Evolutionary conservation across 2,888 invertebrate genomes (phyloP), one percentile per base, ranked within the genome.

Genomic region (Colletes collaris): DNA sequence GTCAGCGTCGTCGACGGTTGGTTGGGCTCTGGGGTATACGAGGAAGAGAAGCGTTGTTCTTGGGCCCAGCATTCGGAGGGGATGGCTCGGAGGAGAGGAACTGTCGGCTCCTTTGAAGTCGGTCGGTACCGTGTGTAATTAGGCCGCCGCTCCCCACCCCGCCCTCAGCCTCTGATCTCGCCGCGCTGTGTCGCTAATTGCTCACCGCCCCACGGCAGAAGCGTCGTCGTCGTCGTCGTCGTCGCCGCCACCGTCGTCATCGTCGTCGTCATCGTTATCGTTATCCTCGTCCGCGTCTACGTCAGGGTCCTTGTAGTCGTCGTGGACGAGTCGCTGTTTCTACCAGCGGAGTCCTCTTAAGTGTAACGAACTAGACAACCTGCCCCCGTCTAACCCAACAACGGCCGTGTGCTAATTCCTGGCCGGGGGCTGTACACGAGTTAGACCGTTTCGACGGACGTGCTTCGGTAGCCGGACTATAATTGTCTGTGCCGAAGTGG

Each of bases 151-250:
- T 89, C 90, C 91, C 91, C 91, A 90, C 91, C 89, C 89, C 89
- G 89, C 89, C 90, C 90, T 87, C 87, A 83, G 90, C 86, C 91
- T 91, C 91, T 91, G 91, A 91, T 91, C 91, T 91, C 85, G 91
- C 91, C 91, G 91, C 91, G 90, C 91, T 90, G 90, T 91, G 91
- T 91, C 91, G 91, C 91, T 91, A 91, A 91, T 91, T 91, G 91
- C 91, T 91, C 91, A 88, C 90, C 91, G 91, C 91, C 91, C 91
- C 91, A 90, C 90, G 90, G 90, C 91, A 88, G 87, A 87, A 89
- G 85, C 87, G 80, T 80, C 88, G 83, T 80, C 85, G 87, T 72
- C 86, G 72, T 66, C 81, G 72, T 73, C 74, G 72, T 80, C 81
- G 66, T 63, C 81, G 58, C 62, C 62, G 10, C 59, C 58, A 49